Base-by-base conservation (phyloP, 2,888 invertebrate genomes). In the Tipula unca region DNA sequence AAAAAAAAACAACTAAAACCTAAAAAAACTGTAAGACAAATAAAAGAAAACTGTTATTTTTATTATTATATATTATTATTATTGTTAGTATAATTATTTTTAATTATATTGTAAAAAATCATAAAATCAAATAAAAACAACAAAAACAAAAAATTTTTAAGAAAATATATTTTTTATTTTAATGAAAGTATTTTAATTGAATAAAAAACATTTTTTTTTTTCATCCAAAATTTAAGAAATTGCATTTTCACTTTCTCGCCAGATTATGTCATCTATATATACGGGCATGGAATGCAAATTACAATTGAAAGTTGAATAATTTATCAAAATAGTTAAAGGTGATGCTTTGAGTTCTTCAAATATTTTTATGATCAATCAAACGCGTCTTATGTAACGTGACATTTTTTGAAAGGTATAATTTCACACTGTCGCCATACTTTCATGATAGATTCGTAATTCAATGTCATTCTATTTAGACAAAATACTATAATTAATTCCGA, bases 61-160 rank as follows among this genome's bases (percentile, higher is more conserved):
- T 69, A 69, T 69, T 69, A 69, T 69, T 69, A 69, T 54, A 17
- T 69, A 25, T 69, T 69, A 69, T 69, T 69, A 69, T 69, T 69
- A 69, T 69, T 69, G 69, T 69, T 69, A 69, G 69, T 69, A 69
- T 69, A 69, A 69, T 69, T 69, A 69, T 69, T 69, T 69, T 69
- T 69, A 69, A 69, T 69, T 69, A 69, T 69, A 69, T 69, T 69
- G 69, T 69, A 69, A 69, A 69, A 69, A 69, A 69, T 25, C 25
- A 25, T 25, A 69, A 69, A 69, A 69, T 3, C 20, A 69, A 69
- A 69, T 69, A 69, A 69, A 69, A 20, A 69, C 69, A 25, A 69
- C 69, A 69, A 69, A 69, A 69, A 25, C 25, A 69, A 54, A 54
- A 54, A 54, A 69, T 25, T 69, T 69, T 69, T 25, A 69, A 25